Evolutionary conservation across 2,113 vertebrate species (phyloP).

Genomic region (Lynx canadensis): DNA sequence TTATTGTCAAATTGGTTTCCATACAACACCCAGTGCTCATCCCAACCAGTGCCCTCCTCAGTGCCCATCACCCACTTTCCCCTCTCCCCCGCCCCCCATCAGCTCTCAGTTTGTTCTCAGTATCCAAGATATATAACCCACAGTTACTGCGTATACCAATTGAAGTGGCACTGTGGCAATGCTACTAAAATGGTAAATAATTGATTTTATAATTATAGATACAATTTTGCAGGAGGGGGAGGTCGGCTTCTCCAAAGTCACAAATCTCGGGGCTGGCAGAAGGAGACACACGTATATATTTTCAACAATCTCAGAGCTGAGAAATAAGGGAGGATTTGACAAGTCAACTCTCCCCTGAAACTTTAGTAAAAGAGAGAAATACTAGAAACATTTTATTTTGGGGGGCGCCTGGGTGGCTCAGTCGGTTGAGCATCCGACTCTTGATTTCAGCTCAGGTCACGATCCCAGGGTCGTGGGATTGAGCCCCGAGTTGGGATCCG

Average conservation of each 20-base stretch:
- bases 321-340: not conserved
- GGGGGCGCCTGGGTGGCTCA: too few species aligned
- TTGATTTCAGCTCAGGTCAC: too few species aligned
- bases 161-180: not conserved
- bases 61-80: too few species aligned
- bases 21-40: too few species aligned
- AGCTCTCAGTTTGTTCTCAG: too few species aligned
- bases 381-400: not conserved
- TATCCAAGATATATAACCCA: not conserved
- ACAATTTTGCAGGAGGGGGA: not conserved
- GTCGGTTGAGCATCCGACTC: too few species aligned
- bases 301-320: not conserved
- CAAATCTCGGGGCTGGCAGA: not conserved
- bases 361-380: conserved; percentile 5
- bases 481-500: too few species aligned
- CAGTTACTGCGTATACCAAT: not conserved
- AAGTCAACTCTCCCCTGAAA: not conserved
- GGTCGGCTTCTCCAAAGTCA: not conserved
- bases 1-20: too few species aligned
- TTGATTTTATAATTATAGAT: conserved; percentile 20
- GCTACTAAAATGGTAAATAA: not conserved
- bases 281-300: not conserved
- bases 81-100: too few species aligned
- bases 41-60: too few species aligned
- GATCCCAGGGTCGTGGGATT: too few species aligned